Base-by-base conservation (phyloP, 2,113 vertebrate species). In the Prietella phreatophila region DNA sequence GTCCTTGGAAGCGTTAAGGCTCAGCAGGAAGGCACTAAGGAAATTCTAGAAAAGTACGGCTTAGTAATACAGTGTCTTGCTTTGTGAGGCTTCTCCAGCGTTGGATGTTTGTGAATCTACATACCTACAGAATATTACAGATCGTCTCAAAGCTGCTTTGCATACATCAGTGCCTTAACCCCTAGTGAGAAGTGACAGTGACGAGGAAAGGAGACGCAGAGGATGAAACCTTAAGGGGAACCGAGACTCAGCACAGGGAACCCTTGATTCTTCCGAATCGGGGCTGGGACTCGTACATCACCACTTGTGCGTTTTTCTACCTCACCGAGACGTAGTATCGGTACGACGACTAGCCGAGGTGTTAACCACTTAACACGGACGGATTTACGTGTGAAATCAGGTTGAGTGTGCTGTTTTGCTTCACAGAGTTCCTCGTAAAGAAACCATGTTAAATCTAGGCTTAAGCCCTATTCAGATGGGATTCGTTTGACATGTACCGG, bases 151-250 rank as follows among this genome's bases (percentile, higher is more conserved):
- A 42, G 36, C 71, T 78, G 73, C 75, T 79, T 79, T n/a, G 6
- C 14, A 56, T 80, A 55, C 76, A 55, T 79, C 78, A 80, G 78
- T 80, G 78, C 78, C n/a, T 55, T 56, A 55, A 19, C 50, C 47
- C 50, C 78, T 47, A 19, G 15, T 20, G 78, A 80, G 78, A 80
- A 56, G 50, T 80, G 78, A 76, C 22, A 50, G 39, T 3, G 73
- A 47, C 73, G 17, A 47, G 39, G 11, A 79, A 50, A 47, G 39
- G 4, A 4, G 4, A 25, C 2, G 8, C 8, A n/a, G n/a, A 55
- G 20, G 65, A 27, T 8, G 39, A 53, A 63, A 84, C 25, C 11
- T 15, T 1, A 25, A 0, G 0, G 33, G 79, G 30, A 81, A 81
- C 79, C 19, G 17, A 10, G n/a, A 82, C 19, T 60, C 79, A 60